Percentiles rank a stretch among this genome's conserved stretches.
Evolutionary conservation across 2,797 vertebrate species (phyloP).

Genomic region (Enteromius radiatus): DNA sequence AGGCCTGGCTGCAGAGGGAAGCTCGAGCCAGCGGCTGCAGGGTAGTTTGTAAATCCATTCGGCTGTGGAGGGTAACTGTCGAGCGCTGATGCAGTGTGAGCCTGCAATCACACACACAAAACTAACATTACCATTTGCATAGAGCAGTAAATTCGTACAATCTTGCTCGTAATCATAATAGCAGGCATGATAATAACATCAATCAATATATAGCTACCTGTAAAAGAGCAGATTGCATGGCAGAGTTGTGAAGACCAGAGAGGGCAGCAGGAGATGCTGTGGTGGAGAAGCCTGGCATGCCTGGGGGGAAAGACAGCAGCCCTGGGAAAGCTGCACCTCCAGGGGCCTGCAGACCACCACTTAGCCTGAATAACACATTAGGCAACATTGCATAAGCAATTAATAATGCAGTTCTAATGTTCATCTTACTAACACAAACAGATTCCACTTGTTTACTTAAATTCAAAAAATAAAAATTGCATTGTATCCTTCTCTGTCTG

Average conservation of each 20-base stretch:
- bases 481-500: no score
- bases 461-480: no score
- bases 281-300: constrained; percentile 90
- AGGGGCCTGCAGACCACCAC: constrained; percentile 86
- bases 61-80: constrained; percentile 89
- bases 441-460: no score
- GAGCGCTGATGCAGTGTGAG: constrained; percentile 87
- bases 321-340: constrained; percentile 89
- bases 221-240: constrained; percentile 88
- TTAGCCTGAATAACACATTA: constrained; percentile 64
- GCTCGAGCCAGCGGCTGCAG: constrained; percentile 86
- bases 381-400: not conserved
- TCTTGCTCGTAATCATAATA: not conserved
- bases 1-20: constrained; percentile 92
- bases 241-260: constrained; percentile 88
- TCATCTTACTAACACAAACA: not conserved
- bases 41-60: constrained; percentile 89
- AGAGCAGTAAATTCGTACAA: not conserved
- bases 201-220: constrained; percentile 80
- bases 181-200: not conserved
- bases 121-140: not conserved
- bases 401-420: not conserved
- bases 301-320: constrained; percentile 88
- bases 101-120: constrained; percentile 72
- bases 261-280: constrained; percentile 84